phyloP scores from a whole-genome alignment of 2,797 vertebrate genomes.

The Pangasius larnaudii region DNA sequence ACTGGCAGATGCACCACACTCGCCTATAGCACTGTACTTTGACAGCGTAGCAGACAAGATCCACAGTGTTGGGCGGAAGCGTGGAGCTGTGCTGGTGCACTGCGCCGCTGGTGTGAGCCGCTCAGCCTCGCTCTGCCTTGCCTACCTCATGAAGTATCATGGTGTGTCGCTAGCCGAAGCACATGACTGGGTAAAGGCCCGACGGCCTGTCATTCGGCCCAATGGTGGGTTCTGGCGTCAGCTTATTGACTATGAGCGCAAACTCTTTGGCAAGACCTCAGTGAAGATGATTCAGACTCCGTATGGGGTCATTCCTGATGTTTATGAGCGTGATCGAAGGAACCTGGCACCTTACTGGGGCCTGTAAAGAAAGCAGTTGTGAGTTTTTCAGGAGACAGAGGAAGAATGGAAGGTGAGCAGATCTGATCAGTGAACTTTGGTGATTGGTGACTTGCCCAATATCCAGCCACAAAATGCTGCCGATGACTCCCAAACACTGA shows the following conservation, averaged over 20 bases:
- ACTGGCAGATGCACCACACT: constrained; percentile 92
- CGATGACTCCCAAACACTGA: not conserved
- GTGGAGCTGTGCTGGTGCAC: constrained; percentile 91
- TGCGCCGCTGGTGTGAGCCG: constrained; percentile 94
- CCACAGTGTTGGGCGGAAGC: constrained; percentile 91
- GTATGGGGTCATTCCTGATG: constrained; percentile 90
- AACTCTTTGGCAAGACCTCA: constrained; percentile 92
- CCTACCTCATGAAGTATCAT: constrained; percentile 98
- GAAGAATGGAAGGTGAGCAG: constrained; percentile 16
- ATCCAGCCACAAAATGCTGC: constrained; percentile 40
- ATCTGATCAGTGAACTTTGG: constrained; percentile 10
- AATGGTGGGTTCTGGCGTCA: constrained; percentile 98
- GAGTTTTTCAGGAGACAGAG: not conserved
- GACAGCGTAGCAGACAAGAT: constrained; percentile 97
- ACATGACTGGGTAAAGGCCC: constrained; percentile 93
- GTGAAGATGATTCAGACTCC: constrained; percentile 98
- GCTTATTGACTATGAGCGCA: constrained; percentile 95
- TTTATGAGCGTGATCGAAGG: constrained; percentile 92
- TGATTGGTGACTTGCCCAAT: not conserved
- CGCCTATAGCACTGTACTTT: constrained; percentile 94
- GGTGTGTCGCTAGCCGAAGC: constrained; percentile 91
- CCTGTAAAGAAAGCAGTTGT: constrained; percentile 72
- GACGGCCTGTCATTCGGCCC: constrained; percentile 91
- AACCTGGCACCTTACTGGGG: constrained; percentile 94
- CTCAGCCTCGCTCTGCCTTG: constrained; percentile 93